Evolutionary conservation across 2,113 vertebrate species (phyloP), one percentile per base, ranked within the genome.

Genomic region (Herpetotheres cachinnans): DNA sequence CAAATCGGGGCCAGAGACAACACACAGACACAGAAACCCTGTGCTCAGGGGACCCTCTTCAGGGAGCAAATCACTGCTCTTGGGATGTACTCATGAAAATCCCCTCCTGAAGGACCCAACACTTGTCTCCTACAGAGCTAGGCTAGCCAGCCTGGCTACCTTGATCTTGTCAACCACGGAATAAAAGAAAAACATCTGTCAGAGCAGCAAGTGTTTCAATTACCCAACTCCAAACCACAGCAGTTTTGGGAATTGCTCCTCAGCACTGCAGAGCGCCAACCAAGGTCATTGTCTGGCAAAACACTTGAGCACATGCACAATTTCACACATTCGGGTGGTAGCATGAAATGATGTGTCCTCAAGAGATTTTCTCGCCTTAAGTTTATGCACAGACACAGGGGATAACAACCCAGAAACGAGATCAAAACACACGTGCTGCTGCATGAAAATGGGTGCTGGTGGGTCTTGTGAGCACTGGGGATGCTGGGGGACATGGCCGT

Each of bases 341-440:
- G 52, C 24, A 27, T 2, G 15, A 42, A 58, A 62, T 1, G 1
- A 46, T 1, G 40, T 8, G 10, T 55, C n/a, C 79, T 63, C 4
- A 0, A 40, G 55, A 65, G 56, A 46, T 13, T 12, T 25, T 16
- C 63, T 50, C 11, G 3, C 36, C 16, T 71, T 21, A 11, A 44
- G 16, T 59, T 74, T 71, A 84, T 2, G 10, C 8, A 20, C 1
- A 2, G 52, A 71, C 62, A 67, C 2, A 0, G 32, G 2, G 7
- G 18, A 24, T 50, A 46, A 42, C 40, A 46, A 30, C 19, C 10
- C 19, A 14, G 58, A 29, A 65, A 54, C 4, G 4, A 44, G 54
- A 83, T 22, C 49, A 42, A 32, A 67, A 47, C 30, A 54, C 8
- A 5, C 26, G 10, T 5, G 13, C 58, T 76, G 58, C 54, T n/a